A percentile compares a stretch with the other conserved stretches of the same genome.
Evolutionary conservation across 2,113 vertebrate species (phyloP).

Genomic region (Poeciliopsis prolifica): DNA sequence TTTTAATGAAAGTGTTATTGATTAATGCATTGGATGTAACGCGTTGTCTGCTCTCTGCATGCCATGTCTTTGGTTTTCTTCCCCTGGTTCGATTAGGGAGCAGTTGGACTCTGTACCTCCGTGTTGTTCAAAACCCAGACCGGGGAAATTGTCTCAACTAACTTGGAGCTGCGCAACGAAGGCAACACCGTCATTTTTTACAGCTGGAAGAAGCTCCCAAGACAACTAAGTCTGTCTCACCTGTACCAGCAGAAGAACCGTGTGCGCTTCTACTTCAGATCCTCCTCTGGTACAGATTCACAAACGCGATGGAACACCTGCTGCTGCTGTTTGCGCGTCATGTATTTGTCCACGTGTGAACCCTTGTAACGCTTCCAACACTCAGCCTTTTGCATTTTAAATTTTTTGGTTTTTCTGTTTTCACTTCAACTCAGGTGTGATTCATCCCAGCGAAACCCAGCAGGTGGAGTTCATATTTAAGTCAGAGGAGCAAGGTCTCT

Average conservation of each 20-base stretch:
- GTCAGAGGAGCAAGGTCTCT: slow-evolving; percentile 82
- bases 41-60: neutral
- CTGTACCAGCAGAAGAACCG: slow-evolving; percentile 29
- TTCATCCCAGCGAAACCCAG: slow-evolving; percentile 83
- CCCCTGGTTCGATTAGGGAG: slow-evolving; percentile 65
- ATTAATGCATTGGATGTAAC: neutral
- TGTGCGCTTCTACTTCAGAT: slow-evolving; percentile 63
- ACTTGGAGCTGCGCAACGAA: slow-evolving; percentile 84
- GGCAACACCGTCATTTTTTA: slow-evolving; percentile 89
- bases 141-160: slow-evolving; percentile 80
- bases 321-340: neutral
- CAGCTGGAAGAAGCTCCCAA: slow-evolving; percentile 82
- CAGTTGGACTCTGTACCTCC: slow-evolving; percentile 82
- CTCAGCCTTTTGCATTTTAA: neutral
- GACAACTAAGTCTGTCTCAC: slow-evolving; percentile 64
- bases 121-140: slow-evolving; percentile 84
- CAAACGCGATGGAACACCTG: slow-evolving; percentile 28
- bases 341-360: slow-evolving; percentile 15
- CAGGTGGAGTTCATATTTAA: slow-evolving; percentile 86
- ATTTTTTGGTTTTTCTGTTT: neutral
- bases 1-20: neutral
- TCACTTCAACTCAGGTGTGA: slow-evolving; percentile 78
- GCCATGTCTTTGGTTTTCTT: neutral
- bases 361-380: neutral
- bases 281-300: slow-evolving; percentile 54